These are phyloP conservation scores for Phlogophora meticulosa DNA, from an alignment of 2,888 invertebrate genomes.

Conservation along the genomic window DNA sequence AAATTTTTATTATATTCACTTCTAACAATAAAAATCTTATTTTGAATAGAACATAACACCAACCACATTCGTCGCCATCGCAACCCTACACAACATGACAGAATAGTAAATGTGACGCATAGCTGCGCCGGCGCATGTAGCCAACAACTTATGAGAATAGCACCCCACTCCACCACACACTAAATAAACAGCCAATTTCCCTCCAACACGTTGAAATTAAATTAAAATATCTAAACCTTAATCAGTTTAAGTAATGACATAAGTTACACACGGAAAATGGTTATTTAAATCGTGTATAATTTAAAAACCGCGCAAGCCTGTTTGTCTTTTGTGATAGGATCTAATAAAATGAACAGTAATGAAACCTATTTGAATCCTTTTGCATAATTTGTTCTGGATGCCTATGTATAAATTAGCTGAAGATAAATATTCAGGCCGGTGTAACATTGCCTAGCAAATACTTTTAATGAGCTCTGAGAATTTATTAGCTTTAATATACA, in stretches of 20 bases:
- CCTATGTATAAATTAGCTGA: constrained; percentile 54
- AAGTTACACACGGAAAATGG: constrained; percentile 51
- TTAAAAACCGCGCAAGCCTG: constrained; percentile 41
- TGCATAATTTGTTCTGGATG: constrained; percentile 60
- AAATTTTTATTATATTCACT: no score
- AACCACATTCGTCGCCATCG: constrained; percentile 40
- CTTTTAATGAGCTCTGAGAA: constrained; percentile 55
- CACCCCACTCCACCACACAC: constrained; percentile 58
- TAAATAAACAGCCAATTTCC: constrained; percentile 73
- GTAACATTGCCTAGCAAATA: constrained; percentile 37
- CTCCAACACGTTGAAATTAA: constrained; percentile 67
- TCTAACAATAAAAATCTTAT: constrained; percentile 20
- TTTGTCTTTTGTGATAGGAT: constrained; percentile 57
- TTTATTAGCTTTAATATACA: constrained; percentile 40
- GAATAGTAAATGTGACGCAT: constrained; percentile 61
- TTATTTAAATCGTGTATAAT: constrained; percentile 52
- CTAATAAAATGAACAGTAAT: constrained; percentile 53
- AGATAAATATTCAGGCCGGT: constrained; percentile 54
- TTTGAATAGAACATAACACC: constrained; percentile 21
- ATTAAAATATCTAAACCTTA: constrained; percentile 67
- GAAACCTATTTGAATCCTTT: constrained; percentile 58
- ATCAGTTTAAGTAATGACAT: constrained; percentile 60
- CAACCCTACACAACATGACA: constrained; percentile 52
- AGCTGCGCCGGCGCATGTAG: constrained; percentile 68
- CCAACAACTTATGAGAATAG: constrained; percentile 69